Evolutionary conservation across 92 coral and sea anemone genomes (phyloP), one percentile per base, ranked within the genome.

Genomic region (Muricea muricata): DNA sequence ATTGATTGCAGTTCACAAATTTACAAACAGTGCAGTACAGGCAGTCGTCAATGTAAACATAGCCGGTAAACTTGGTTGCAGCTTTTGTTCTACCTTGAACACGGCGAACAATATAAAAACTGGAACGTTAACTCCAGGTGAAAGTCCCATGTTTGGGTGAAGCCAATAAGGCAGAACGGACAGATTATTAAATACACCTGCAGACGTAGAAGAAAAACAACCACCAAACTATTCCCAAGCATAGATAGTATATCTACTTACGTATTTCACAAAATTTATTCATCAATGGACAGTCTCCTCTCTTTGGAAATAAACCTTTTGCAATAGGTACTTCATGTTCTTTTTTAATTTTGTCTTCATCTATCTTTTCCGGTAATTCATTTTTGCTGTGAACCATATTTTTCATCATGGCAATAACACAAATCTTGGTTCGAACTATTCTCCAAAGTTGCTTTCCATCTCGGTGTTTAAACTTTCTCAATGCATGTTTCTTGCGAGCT

Each of bases 231-330:
- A n/a, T n/a, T n/a, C n/a, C n/a, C n/a, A n/a, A n/a, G n/a, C n/a
- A n/a, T n/a, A n/a, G n/a, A n/a, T n/a, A n/a, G n/a, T 1, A 48
- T 48, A 17, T 11, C 18, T 20, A 77, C 82, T 77, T 57, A 77
- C 82, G 67, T 28, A 77, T 58, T 47, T 34, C 54, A 55, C 82
- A 54, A 57, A 77, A 61, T 20, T 77, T 77, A 9, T 58, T 54
- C 31, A 11, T 77, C 12, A 77, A 11, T 77, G 82, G 82, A 77
- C 82, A 77, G 31, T 77, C 82, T 40, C 82, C 82, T 77, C 82
- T 54, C 42, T 52, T 77, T 25, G 82, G 82, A 54, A 77, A 57
- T 50, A 50, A 77, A 5, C 58, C 21, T 29, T 54, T 60, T 11
- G 68, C 23, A n/a, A 1, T 56, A 11, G 82, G 14, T 35, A 20